Evolutionary conservation across 2,797 vertebrate species (phyloP).

Genomic region (Synanceia verrucosa): DNA sequence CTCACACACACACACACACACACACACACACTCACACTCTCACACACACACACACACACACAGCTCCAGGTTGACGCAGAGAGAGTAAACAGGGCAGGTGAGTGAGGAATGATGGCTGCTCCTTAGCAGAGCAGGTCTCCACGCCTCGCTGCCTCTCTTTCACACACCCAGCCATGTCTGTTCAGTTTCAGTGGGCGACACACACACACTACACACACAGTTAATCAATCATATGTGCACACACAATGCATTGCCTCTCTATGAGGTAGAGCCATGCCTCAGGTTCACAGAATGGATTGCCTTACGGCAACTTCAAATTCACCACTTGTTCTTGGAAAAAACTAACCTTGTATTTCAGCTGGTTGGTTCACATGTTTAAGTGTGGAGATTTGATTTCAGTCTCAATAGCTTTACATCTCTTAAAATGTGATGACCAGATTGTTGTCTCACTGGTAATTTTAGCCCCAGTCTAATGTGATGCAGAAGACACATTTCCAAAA

Average conservation of each 20-base stretch:
- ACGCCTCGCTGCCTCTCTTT: constrained; percentile 81
- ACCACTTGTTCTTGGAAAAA: constrained; percentile 10
- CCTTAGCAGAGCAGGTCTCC: constrained; percentile 81
- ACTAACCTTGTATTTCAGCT: neutral
- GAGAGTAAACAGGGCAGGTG: constrained; percentile 86
- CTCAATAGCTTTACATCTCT: neutral
- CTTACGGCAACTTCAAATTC: neutral
- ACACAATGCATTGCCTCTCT: constrained; percentile 62
- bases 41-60: constrained; percentile 37
- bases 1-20: constrained; percentile 12
- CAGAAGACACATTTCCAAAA: neutral
- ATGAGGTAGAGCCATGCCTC: constrained; percentile 31
- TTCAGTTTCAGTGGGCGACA: constrained; percentile 76
- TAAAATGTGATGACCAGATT: neutral
- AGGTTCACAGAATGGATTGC: constrained; percentile 24
- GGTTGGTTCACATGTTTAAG: neutral
- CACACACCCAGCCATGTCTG: constrained; percentile 81
- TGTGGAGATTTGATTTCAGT: neutral
- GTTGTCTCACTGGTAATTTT: neutral
- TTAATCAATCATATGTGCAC: constrained; percentile 80
- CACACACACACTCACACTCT: neutral
- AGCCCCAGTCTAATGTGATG: neutral
- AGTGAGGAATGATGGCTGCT: constrained; percentile 82
- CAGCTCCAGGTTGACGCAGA: constrained; percentile 74
- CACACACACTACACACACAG: constrained; percentile 56